phyloP scores from a whole-genome alignment of 1,140 invertebrate genomes.

The Holcopasites calliopsidis region DNA sequence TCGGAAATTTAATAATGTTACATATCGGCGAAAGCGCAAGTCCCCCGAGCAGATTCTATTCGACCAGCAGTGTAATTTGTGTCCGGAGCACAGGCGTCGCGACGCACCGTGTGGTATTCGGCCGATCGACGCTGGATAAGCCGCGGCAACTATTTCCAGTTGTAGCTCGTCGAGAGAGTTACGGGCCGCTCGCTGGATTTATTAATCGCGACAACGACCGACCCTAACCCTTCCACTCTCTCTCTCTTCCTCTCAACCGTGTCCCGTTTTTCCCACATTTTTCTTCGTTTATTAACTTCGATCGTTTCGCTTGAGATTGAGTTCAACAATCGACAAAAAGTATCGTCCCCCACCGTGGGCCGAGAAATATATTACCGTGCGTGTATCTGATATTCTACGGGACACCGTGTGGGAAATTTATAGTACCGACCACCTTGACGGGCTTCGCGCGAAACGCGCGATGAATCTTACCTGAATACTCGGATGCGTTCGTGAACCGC shows the following conservation, averaged over 20 bases:
- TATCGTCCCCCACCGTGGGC: background rate
- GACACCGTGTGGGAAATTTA: conserved; percentile 18
- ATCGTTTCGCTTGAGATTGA: conserved; percentile 27
- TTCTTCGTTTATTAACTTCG: background rate
- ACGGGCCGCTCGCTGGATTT: conserved; percentile 59
- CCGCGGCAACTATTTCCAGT: conserved; percentile 72
- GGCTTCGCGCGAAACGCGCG: background rate
- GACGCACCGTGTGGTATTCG: conserved; percentile 63
- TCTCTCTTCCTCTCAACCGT: background rate
- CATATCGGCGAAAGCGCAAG: too few relatives aligned
- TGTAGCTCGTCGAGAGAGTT: conserved; percentile 65
- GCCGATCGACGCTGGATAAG: conserved; percentile 70
- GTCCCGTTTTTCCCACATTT: background rate
- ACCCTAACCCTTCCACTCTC: background rate
- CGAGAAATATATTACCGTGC: conserved; percentile 19
- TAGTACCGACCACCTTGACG: conserved; percentile 6
- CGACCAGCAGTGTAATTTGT: conserved; percentile 28
- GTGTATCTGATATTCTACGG: conserved; percentile 22
- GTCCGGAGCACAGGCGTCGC: conserved; percentile 7
- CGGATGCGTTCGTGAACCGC: background rate
- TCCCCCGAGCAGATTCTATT: background rate
- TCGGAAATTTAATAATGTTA: too few relatives aligned
- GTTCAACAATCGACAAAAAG: conserved; percentile 7
- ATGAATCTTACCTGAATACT: conserved; percentile 5
- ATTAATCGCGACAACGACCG: conserved; percentile 54